phyloP scores from a whole-genome alignment of 2,797 vertebrate species.

The Danio jaintianensis region DNA sequence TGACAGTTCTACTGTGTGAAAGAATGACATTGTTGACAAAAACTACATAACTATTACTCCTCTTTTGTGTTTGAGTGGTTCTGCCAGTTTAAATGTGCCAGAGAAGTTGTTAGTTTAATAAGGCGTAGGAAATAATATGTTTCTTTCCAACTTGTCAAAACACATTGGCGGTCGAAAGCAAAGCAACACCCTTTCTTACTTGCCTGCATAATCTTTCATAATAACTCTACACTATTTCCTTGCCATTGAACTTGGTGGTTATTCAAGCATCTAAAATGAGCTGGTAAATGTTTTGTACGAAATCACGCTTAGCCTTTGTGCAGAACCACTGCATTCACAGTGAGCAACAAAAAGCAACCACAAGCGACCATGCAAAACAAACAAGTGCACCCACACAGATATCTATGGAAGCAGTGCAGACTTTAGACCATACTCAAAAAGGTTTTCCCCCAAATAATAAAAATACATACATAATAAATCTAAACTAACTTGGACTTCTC shows the following conservation, averaged over 20 bases:
- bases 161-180: not conserved
- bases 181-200: slow-evolving; percentile 1
- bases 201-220: slow-evolving; percentile 15
- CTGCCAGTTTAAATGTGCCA: slow-evolving; percentile 14
- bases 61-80: slow-evolving; percentile 22
- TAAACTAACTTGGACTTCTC: no score
- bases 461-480: no score
- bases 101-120: slow-evolving; percentile 24
- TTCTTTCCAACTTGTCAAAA: slow-evolving; percentile 26
- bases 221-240: not conserved
- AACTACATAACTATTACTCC: no score
- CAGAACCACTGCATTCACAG: slow-evolving; percentile 3
- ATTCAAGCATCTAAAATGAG: not conserved
- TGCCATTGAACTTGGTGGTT: not conserved
- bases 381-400: not conserved
- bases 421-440: no score
- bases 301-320: not conserved
- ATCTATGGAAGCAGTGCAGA: not conserved
- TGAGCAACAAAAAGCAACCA: not conserved
- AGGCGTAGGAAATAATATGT: not conserved
- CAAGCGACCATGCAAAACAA: slow-evolving; percentile 6
- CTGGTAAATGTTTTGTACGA: not conserved
- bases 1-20: not conserved
- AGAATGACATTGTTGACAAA: not conserved
- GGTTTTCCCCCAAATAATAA: no score